Evolutionary conservation across 2,113 vertebrate species (phyloP), one percentile per base, ranked within the genome.

Genomic region (Pseudopodoces humilis): DNA sequence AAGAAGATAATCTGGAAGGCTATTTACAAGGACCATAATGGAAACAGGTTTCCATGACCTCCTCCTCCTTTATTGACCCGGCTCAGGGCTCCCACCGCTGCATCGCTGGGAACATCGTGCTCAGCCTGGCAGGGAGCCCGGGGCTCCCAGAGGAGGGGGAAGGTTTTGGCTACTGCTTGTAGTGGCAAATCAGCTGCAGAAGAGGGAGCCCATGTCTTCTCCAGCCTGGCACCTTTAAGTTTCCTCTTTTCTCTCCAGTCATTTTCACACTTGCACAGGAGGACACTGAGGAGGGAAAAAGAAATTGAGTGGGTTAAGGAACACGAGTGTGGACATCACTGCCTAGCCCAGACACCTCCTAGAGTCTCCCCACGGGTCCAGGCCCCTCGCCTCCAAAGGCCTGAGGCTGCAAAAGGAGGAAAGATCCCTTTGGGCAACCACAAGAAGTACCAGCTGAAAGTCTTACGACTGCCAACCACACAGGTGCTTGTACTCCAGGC

Each of bases 161-260:
- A 60, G 16, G 7, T 41, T 77, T 81, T 59, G 76, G 46, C 82
- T 74, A 4, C 33, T 41, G 68, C 87, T 63, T 97, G 95, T 78
- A 96, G 92, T 95, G 88, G 82, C 95, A 88, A 92, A 95, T 55
- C 53, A 47, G 71, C 64, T 92, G 92, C 95, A 94, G 94, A 86
- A 97, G 94, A 53, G 87, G 96, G 95, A 97, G 92, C 92, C 93
- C 88, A 86, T 92, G 93, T 69, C 93, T 92, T 95, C 93, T 92
- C 46, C 85, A 95, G 68, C 52, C 71, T 93, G 85, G 44, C 82
- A 93, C 39, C 68, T 86, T 86, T 50, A 63, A 30, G n/a, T 83
- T 70, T 24, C 47, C 24, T 82, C 27, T 46, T 43, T 72, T 50
- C 78, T 95, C 41, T 35, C 21, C 65, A 23, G 14, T 39, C 7